Evolutionary conservation across 2,888 invertebrate species (phyloP).

Genomic region (Sycophila texana): DNA sequence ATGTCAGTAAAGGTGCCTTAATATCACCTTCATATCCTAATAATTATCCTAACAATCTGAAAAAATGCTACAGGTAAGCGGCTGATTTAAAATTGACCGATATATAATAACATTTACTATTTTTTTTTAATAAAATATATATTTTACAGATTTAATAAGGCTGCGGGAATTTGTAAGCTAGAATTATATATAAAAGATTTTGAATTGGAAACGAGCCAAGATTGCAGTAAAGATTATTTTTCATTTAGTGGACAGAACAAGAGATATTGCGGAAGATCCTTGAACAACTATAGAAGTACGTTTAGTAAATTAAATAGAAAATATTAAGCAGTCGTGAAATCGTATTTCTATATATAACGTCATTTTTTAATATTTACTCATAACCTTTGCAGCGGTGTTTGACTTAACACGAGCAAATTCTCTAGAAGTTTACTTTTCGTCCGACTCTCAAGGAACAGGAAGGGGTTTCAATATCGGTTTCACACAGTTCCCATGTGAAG

Average conservation of each 20-base stretch:
- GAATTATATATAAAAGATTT: slow-evolving; percentile 75
- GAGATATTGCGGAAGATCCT: slow-evolving; percentile 74
- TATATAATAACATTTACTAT: not conserved
- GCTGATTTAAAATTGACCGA: not conserved
- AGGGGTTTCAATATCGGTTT: slow-evolving; percentile 75
- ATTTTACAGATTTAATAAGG: slow-evolving; percentile 71
- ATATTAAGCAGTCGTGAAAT: not conserved
- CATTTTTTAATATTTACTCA: slow-evolving; percentile 1
- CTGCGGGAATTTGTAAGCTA: slow-evolving; percentile 73
- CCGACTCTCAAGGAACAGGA: slow-evolving; percentile 71
- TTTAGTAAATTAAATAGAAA: slow-evolving; percentile 8
- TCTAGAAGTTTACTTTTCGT: slow-evolving; percentile 73
- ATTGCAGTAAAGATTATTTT: slow-evolving; percentile 76
- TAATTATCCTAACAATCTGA: slow-evolving; percentile 74
- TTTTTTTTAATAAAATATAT: slow-evolving; percentile 14
- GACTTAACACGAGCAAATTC: slow-evolving; percentile 67
- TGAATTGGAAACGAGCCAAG: slow-evolving; percentile 72
- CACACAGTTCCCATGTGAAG: slow-evolving; percentile 65
- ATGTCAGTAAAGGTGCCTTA: slow-evolving; percentile 71
- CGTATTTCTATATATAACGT: slow-evolving; percentile 4
- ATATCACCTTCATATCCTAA: slow-evolving; percentile 76
- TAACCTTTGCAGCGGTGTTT: slow-evolving; percentile 67
- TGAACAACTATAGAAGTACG: slow-evolving; percentile 72
- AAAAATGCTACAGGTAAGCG: slow-evolving; percentile 76
- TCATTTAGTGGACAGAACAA: slow-evolving; percentile 67